These are phyloP conservation scores for Apotomis turbidana DNA, from an alignment of 2,888 invertebrate species.

Conservation along the genomic window DNA sequence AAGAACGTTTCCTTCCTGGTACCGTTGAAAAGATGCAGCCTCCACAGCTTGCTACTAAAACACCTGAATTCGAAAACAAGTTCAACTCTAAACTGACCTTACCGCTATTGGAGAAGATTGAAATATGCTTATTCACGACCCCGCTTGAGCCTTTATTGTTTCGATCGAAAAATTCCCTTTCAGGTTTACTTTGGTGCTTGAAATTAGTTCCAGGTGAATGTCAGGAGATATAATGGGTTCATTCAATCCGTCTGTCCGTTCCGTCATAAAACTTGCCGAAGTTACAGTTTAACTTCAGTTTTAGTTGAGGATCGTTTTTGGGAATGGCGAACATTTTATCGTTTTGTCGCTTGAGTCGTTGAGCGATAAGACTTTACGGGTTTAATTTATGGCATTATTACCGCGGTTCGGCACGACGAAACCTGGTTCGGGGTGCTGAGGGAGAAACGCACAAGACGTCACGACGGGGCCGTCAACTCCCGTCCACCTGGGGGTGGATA, in stretches of 20 bases:
- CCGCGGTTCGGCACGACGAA: too few species aligned
- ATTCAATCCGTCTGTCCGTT: constrained; percentile 53
- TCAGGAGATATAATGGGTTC: constrained; percentile 62
- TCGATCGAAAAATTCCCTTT: constrained; percentile 55
- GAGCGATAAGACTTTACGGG: neutral
- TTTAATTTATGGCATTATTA: neutral
- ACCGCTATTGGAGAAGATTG: constrained; percentile 45
- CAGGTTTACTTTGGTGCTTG: constrained; percentile 67
- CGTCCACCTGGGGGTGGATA: too few species aligned
- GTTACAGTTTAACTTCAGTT: constrained; percentile 25
- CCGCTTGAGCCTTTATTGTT: constrained; percentile 45
- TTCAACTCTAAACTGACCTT: constrained; percentile 48
- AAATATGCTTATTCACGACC: constrained; percentile 43
- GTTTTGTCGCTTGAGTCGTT: neutral
- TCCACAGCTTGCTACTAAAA: constrained; percentile 47
- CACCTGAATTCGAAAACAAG: constrained; percentile 43
- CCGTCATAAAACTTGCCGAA: constrained; percentile 41
- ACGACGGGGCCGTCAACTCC: too few species aligned
- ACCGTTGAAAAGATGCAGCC: constrained; percentile 65
- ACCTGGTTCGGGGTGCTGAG: too few species aligned
- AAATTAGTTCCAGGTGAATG: constrained; percentile 72
- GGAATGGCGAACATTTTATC: constrained; percentile 14
- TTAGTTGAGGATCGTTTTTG: constrained; percentile 17
- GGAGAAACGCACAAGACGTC: too few species aligned
- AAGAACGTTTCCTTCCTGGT: constrained; percentile 60